Conservation (phyloP, 2,113 vertebrate genomes). For the Chionodraco myersi region DNA sequence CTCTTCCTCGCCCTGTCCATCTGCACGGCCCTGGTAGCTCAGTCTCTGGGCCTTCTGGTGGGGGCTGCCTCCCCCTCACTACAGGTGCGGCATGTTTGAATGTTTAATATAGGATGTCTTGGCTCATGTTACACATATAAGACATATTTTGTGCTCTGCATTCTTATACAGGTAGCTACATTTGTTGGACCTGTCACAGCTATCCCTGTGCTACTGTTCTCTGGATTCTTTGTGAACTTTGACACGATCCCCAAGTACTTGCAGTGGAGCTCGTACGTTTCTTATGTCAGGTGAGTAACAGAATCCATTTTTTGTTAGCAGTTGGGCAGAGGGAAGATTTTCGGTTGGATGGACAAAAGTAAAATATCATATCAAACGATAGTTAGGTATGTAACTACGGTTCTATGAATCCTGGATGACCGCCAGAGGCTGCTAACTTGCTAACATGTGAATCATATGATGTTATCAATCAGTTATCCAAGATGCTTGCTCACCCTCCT, state of each 20-base stretch:
- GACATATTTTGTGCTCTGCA: neutral
- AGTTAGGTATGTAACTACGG: no score
- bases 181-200: slow-evolving; percentile 95
- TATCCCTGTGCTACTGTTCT: slow-evolving; percentile 96
- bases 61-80: slow-evolving; percentile 94
- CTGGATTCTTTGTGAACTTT: slow-evolving; percentile 98
- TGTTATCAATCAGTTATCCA: no score
- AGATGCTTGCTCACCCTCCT: no score
- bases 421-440: no score
- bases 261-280: slow-evolving; percentile 97
- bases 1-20: slow-evolving; percentile 94
- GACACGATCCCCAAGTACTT: slow-evolving; percentile 98
- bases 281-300: slow-evolving; percentile 91
- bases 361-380: neutral
- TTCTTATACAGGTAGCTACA: slow-evolving; percentile 89
- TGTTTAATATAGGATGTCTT: neutral
- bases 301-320: neutral
- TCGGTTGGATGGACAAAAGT: neutral
- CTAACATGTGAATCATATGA: no score
- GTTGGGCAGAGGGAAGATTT: neutral
- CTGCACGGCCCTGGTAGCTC: slow-evolving; percentile 92
- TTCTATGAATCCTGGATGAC: no score
- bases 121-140: neutral
- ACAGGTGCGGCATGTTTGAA: slow-evolving; percentile 82
- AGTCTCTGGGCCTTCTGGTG: slow-evolving; percentile 94